Conservation (phyloP, 2,113 vertebrate species). For the Clarias batrachus region DNA sequence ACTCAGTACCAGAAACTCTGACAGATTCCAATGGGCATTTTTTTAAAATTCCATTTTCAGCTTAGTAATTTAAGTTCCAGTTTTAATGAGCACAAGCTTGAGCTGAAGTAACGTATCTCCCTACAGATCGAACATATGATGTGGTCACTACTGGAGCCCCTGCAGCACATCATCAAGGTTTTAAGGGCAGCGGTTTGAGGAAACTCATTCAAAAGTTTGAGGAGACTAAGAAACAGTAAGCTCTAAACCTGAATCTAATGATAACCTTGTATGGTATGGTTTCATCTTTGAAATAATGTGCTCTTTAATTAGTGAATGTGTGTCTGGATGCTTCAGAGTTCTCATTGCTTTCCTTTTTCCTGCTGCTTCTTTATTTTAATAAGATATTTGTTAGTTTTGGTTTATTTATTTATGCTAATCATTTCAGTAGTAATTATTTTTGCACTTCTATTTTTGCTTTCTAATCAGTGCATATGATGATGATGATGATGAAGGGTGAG, state of each 20-base stretch:
- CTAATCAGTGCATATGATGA: constrained; percentile 86
- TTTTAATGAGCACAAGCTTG: neutral
- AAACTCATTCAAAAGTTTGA: constrained; percentile 94
- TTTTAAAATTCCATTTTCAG: neutral
- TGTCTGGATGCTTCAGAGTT: neutral
- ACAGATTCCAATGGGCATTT: neutral
- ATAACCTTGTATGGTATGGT: neutral
- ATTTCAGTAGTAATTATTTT: constrained; percentile 42
- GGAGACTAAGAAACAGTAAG: constrained; percentile 96
- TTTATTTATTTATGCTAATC: constrained; percentile 29
- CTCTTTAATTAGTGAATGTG: neutral
- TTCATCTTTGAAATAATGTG: neutral
- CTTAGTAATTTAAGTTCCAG: neutral
- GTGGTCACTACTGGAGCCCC: constrained; percentile 94
- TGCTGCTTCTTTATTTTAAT: neutral
- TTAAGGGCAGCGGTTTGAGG: constrained; percentile 90
- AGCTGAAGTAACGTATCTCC: constrained; percentile 2
- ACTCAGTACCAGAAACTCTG: neutral
- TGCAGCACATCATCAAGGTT: constrained; percentile 94
- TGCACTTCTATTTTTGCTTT: constrained; percentile 59
- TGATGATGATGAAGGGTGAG: constrained; percentile 82
- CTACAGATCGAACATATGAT: constrained; percentile 91
- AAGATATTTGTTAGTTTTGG: neutral
- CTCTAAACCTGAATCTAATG: neutral
- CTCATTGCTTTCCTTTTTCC: constrained; percentile 1